Percentiles rank a stretch among this genome's conserved stretches.
phyloP scores from a whole-genome alignment of 30 jellyfish, hydroid and myxozoan species.

The Pelagia noctiluca region DNA sequence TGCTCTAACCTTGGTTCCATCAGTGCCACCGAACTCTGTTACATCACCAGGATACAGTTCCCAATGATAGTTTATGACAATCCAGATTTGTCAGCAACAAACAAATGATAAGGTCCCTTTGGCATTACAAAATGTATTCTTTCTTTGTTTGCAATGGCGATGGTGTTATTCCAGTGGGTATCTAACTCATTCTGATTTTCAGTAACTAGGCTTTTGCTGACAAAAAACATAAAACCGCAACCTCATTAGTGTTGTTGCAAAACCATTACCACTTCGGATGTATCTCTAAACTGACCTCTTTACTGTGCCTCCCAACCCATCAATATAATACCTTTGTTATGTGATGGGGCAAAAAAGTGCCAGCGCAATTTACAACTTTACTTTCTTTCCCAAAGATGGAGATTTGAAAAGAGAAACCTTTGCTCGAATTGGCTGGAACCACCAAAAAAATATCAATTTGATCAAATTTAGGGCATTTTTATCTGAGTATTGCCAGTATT shows the following conservation, averaged over 20 bases:
- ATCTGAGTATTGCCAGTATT: conserved; percentile 22
- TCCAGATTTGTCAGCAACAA: conserved; percentile 54
- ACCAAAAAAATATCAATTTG: conserved; percentile 44
- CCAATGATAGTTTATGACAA: conserved; percentile 32
- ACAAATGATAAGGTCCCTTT: conserved; percentile 10
- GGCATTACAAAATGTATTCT: conserved; percentile 28
- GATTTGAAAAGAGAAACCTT: conserved; percentile 14
- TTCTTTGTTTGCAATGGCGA: conserved; percentile 41
- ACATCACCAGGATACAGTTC: conserved; percentile 34
- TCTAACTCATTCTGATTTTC: conserved; percentile 13
- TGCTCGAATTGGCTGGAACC: conserved; percentile 52
- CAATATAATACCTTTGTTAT: conserved; percentile 70
- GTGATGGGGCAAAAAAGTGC: conserved; percentile 48
- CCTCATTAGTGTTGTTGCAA: conserved; percentile 13
- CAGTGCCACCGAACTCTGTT: conserved; percentile 33
- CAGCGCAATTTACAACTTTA: not conserved
- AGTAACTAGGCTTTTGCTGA: conserved; percentile 16
- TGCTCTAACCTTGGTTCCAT: conserved; percentile 1
- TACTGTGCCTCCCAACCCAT: conserved; percentile 47
- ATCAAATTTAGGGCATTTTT: conserved; percentile 24
- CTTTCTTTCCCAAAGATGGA: conserved; percentile 24
- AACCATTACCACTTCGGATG: conserved; percentile 17
- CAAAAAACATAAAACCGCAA: not conserved
- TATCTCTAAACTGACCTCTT: conserved; percentile 27
- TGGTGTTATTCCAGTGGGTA: conserved; percentile 26